These are phyloP conservation scores for Lethrus apterus DNA, from an alignment of 1,140 invertebrate species.

Conservation along the genomic window DNA sequence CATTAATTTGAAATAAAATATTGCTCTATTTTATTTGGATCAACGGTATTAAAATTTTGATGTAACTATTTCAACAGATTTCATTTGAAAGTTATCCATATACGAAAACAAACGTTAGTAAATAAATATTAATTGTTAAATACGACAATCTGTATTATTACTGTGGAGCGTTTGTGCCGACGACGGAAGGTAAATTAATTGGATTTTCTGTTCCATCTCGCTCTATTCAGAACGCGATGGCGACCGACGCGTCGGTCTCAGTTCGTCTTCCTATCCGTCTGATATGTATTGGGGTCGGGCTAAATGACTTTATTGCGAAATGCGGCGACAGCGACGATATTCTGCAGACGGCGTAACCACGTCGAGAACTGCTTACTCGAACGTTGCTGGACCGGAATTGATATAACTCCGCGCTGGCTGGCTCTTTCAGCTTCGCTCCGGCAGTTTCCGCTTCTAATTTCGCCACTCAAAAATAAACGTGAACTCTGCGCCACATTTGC, in stretches of 20 bases:
- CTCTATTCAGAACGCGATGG: not conserved
- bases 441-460: not conserved
- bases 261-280: constrained; percentile 12
- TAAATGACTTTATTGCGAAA: constrained; percentile 20
- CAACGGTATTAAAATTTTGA: no score
- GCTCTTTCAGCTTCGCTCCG: not conserved
- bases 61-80: no score
- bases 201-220: constrained; percentile 19
- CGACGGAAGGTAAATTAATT: constrained; percentile 27
- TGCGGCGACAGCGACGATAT: constrained; percentile 11
- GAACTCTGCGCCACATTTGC: not conserved
- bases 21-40: no score
- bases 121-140: no score
- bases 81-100: no score
- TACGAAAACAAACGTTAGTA: no score
- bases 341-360: constrained; percentile 13
- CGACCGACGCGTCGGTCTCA: constrained; percentile 1
- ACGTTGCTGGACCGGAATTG: constrained; percentile 12
- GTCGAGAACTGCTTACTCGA: constrained; percentile 11
- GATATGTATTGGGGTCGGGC: constrained; percentile 14
- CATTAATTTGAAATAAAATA: no score
- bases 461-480: not conserved
- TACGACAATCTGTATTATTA: constrained; percentile 24
- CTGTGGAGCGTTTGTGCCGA: constrained; percentile 24
- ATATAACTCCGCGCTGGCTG: constrained; percentile 9